phyloP scores from a whole-genome alignment of 2,888 invertebrate genomes.

The Villa cingulata region DNA sequence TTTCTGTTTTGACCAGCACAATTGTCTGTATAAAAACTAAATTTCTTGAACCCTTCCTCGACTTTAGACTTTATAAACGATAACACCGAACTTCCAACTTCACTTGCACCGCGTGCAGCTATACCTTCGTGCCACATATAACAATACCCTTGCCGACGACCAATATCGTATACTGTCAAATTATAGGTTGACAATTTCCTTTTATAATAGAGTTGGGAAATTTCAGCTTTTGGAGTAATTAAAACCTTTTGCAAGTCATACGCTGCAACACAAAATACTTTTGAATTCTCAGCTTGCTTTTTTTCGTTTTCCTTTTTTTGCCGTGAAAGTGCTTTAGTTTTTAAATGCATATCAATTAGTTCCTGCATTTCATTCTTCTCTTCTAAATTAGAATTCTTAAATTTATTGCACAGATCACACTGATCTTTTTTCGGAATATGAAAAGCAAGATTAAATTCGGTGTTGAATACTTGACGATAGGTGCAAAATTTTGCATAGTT shows the following conservation, averaged over 20 bases:
- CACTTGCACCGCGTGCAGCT: background rate
- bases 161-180: background rate
- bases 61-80: background rate
- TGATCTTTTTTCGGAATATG: no score
- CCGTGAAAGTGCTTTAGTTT: no score
- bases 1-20: background rate
- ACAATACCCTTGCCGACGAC: background rate
- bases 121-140: slow-evolving; percentile 3
- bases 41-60: background rate
- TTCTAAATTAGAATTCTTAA: background rate
- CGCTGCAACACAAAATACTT: background rate
- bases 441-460: no score
- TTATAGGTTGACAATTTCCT: background rate
- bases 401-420: background rate
- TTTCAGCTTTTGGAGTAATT: background rate
- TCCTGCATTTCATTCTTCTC: background rate
- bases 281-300: background rate
- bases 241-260: slow-evolving; percentile 1
- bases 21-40: slow-evolving; percentile 1
- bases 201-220: slow-evolving; percentile 1
- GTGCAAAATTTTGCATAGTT: no score
- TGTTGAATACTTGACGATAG: no score
- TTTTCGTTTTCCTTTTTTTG: background rate
- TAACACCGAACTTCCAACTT: background rate
- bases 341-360: no score